phyloP scores from a whole-genome alignment of 2,888 invertebrate species.

The Trisateles emortualis region DNA sequence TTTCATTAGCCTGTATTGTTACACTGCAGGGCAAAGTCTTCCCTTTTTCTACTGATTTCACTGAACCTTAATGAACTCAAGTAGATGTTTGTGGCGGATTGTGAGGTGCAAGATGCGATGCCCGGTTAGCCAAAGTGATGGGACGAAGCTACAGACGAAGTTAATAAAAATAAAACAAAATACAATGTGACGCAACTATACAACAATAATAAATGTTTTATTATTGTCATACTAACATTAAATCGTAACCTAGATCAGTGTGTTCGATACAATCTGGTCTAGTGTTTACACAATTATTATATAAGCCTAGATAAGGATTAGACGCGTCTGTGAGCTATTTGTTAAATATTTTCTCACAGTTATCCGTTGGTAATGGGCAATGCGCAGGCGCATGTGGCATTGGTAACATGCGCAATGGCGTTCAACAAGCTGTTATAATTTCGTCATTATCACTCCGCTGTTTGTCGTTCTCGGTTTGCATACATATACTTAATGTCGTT shows the following conservation, averaged over 20 bases:
- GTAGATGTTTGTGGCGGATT: too few relatives aligned
- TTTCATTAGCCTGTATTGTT: too few relatives aligned
- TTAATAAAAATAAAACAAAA: neutral
- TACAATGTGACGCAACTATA: neutral
- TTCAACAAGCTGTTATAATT: slow-evolving; percentile 22
- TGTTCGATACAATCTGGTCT: slow-evolving; percentile 16
- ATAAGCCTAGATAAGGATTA: slow-evolving; percentile 26
- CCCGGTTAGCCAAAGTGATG: too few relatives aligned
- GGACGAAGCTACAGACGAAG: too few relatives aligned
- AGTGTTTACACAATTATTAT: slow-evolving; percentile 26
- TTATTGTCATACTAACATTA: neutral
- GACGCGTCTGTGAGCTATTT: slow-evolving; percentile 33
- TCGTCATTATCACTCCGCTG: slow-evolving; percentile 22
- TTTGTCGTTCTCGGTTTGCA: neutral
- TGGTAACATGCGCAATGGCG: slow-evolving; percentile 23
- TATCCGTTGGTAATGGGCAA: slow-evolving; percentile 36
- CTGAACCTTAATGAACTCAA: too few relatives aligned
- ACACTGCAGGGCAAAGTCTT: too few relatives aligned
- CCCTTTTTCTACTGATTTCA: too few relatives aligned
- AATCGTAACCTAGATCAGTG: slow-evolving; percentile 12
- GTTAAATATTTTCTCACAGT: slow-evolving; percentile 52
- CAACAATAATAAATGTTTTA: neutral
- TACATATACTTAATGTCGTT: neutral
- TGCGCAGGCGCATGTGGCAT: slow-evolving; percentile 29
- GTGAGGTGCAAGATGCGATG: too few relatives aligned